Conservation (phyloP, 2,113 vertebrate species). For the Seriola quinqueradiata region DNA sequence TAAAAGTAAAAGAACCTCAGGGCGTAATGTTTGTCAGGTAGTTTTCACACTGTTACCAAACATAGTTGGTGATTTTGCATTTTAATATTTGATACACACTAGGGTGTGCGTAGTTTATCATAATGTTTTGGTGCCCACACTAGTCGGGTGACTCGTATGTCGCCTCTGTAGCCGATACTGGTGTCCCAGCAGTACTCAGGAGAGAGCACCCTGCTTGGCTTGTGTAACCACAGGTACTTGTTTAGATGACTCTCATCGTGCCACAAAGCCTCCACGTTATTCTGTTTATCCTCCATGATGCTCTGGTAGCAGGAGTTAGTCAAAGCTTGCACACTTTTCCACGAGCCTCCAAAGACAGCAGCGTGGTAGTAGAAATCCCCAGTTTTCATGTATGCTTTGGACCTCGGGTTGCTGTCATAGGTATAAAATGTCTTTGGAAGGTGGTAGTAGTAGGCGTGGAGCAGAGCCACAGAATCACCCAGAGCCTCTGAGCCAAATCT, state of each 20-base stretch:
- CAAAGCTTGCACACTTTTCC: conserved; percentile 73
- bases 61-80: neutral
- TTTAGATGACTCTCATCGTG: conserved; percentile 89
- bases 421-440: conserved; percentile 65
- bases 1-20: neutral
- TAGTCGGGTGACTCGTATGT: conserved; percentile 68
- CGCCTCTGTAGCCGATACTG: conserved; percentile 45
- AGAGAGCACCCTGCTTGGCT: conserved; percentile 86
- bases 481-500: conserved; percentile 85
- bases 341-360: conserved; percentile 85
- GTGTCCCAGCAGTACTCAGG: conserved; percentile 88
- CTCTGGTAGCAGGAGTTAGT: conserved; percentile 72
- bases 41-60: neutral
- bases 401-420: conserved; percentile 81
- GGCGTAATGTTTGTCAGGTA: neutral
- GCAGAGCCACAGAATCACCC: conserved; percentile 82
- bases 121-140: conserved; percentile 79
- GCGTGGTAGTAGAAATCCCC: conserved; percentile 88
- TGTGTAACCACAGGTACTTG: conserved; percentile 84
- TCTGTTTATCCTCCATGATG: conserved; percentile 79
- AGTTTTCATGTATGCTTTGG: conserved; percentile 72
- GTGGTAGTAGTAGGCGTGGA: conserved; percentile 85
- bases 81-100: neutral
- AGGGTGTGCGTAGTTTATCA: conserved; percentile 39
- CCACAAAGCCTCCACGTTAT: conserved; percentile 85